Evolutionary conservation across 2,888 invertebrate genomes (phyloP), one percentile per base, ranked within the genome.

Genomic region (Heterodera filipjevi): DNA sequence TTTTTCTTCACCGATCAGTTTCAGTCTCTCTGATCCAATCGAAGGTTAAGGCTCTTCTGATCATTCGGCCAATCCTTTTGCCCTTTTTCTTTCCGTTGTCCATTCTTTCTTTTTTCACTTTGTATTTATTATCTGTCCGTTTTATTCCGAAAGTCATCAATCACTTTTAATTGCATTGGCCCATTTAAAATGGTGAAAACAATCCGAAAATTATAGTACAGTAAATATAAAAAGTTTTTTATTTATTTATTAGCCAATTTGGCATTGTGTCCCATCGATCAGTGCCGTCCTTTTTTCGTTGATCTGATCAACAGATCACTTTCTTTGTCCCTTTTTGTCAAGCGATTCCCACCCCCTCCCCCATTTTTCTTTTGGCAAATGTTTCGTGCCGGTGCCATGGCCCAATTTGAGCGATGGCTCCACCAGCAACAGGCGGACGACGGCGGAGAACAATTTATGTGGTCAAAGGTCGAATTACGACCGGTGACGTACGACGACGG

Each of bases 401-500:
- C 59, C 19, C n/a, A 59, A 10, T 59, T 59, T n/a, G 59, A 59
- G n/a, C 59, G n/a, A 59, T 59, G 59, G 59, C 59, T 59, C 1
- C 27, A 59, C 59, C n/a, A 59, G 27, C 59, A 59, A n/a, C n/a
- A n/a, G 6, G n/a, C 59, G n/a, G 59, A 3, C 10, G 39, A 39
- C 39, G 59, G n/a, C n/a, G 59, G 22, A 22, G 59, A 27, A 8
- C 59, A 59, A 3, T 59, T 59, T n/a, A 8, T 59, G 59, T 59
- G 59, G n/a, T 2, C 59, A n/a, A 59, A 59, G 27, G n/a, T 59
- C n/a, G 59, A 59, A 22, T 68, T 68, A 33, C 33, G 32, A 5
- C 68, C 32, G 68, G 33, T 84, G n/a, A 10, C 3, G 39, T 3
- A 39, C 39, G 39, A 39, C 39, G 64, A 35, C 46, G 82, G 81